Conservation (phyloP, 2,888 invertebrate genomes). For the Calameuta pallipes region DNA sequence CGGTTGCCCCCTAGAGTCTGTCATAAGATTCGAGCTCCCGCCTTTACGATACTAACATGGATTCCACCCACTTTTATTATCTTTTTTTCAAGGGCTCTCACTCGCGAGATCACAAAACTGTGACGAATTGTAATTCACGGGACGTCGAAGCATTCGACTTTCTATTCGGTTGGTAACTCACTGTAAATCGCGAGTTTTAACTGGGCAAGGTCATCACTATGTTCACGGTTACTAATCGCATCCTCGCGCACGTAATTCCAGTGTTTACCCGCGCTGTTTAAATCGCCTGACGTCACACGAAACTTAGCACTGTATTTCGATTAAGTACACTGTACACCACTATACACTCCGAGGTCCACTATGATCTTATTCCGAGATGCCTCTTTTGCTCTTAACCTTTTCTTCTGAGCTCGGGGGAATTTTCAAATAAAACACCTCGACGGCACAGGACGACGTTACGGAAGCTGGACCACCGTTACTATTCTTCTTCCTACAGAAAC, state of each 20-base stretch:
- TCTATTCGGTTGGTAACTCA: not conserved
- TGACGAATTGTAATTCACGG: not conserved
- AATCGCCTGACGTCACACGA: not conserved
- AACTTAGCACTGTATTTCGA: not conserved
- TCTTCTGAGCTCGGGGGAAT: not conserved
- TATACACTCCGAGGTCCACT: not conserved
- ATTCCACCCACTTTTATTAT: not conserved
- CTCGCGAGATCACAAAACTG: not conserved
- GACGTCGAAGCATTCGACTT: not conserved
- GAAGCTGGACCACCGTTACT: not conserved
- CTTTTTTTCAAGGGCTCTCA: not conserved
- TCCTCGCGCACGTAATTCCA: not conserved
- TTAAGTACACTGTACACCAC: not conserved
- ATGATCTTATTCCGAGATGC: not conserved
- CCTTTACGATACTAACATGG: not conserved
- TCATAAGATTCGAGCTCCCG: not conserved
- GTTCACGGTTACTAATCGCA: not conserved
- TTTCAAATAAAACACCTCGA: not conserved
- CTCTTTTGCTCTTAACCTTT: not conserved
- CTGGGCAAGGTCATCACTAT: not conserved
- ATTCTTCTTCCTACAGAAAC: not conserved
- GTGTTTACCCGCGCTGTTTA: not conserved
- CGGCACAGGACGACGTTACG: not conserved
- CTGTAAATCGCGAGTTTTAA: not conserved
- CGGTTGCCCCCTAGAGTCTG: not conserved